Base-by-base conservation (phyloP, 1,140 invertebrate species). In the Cepaea nemoralis region DNA sequence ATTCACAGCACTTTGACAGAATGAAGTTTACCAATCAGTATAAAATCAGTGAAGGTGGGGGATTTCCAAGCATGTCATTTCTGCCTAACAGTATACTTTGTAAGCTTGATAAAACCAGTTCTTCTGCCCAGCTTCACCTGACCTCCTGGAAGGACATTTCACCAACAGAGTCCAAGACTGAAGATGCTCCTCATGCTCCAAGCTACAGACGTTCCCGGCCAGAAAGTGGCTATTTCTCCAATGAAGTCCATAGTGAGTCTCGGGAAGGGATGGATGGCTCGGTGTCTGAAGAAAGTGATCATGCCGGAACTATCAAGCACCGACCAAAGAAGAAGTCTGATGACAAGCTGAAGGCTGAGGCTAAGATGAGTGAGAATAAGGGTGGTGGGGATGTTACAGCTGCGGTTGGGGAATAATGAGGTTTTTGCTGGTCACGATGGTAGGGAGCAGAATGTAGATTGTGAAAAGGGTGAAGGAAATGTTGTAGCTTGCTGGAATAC, bases 131-230 rank as follows among this genome's bases (percentile, higher is more conserved):
- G 16, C 24, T 39, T 50, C 55, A 33, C 24, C 82, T 84, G 75
- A 85, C 83, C 45, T 83, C 83, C 24, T 87, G 86, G 86, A 85
- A 86, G 80, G 83, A 85, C 73, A 78, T 87, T 12, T 87, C 86
- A 10, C 86, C 85, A 59, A 77, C 85, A 70, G 83, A 86, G 45
- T 79, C 80, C 1, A 78, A 73, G 33, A 80, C 73, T 42, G 70
- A 81, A 76, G 37, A 82, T 82, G 6, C 80, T 66, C 22, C 75
- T 71, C 63, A 22, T 31, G 16, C 27, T 12, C n/a, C 22, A 14
- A 33, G 3, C 45, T 40, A 79, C 27, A 45, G 48, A 31, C 48
- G 37, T 22, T 71, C 69, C 22, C 22, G 76, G 27, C 82, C 73
- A 31, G 83, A 85, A 50, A 83, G 84, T 79, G 84, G 76, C 31